Evolutionary conservation across 2,888 invertebrate species (phyloP).

Genomic region (Scelioninae gen. 2): DNA sequence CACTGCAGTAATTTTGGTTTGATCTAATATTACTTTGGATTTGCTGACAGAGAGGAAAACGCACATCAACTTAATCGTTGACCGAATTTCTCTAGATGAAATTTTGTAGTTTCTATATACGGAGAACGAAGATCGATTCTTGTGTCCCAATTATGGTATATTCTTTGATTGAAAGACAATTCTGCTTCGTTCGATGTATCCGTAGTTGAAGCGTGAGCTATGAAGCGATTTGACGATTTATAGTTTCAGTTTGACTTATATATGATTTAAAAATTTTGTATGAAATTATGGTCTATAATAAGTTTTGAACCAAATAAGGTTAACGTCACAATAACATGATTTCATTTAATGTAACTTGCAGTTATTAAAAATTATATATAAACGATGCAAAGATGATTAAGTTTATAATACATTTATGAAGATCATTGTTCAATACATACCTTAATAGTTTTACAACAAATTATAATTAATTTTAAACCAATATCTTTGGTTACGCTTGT

Average conservation of each 20-base stretch:
- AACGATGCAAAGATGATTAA: too few species aligned
- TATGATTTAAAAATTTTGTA: not conserved
- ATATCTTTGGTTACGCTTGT: too few species aligned
- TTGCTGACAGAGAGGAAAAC: conserved; percentile 47
- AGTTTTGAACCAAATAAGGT: not conserved
- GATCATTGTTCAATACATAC: too few species aligned
- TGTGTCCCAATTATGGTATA: not conserved
- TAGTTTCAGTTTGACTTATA: not conserved
- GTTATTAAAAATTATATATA: too few species aligned
- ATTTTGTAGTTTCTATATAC: conserved; percentile 31
- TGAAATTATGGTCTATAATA: not conserved
- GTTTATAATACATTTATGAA: too few species aligned
- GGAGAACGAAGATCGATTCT: conserved; percentile 46
- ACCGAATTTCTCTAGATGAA: conserved; percentile 45
- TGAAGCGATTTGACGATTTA: conserved; percentile 33
- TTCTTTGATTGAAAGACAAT: conserved; percentile 1
- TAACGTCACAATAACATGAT: too few species aligned
- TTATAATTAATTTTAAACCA: too few species aligned
- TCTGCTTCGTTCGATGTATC: conserved; percentile 43
- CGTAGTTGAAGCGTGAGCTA: conserved; percentile 15
- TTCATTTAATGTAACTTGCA: too few species aligned
- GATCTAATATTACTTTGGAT: conserved; percentile 35
- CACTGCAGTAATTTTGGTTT: conserved; percentile 44
- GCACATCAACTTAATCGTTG: conserved; percentile 50
- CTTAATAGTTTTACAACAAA: too few species aligned